Percentiles rank a stretch among this genome's conserved stretches.
Evolutionary conservation across 2,797 vertebrate genomes (phyloP).

Genomic region (Lindbergichthys nudifrons): DNA sequence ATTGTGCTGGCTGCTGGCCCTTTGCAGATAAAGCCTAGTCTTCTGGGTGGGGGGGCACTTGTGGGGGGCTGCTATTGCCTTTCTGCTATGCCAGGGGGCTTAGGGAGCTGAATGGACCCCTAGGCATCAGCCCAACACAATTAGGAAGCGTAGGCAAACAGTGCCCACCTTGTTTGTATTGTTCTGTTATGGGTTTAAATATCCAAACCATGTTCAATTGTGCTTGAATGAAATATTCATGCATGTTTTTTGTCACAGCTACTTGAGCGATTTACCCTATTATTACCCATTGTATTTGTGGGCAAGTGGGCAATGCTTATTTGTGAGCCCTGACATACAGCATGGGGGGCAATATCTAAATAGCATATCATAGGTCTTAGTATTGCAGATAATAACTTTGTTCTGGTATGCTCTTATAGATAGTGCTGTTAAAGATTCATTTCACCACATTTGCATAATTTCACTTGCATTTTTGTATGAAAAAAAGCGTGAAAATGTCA

Average conservation of each 20-base stretch:
- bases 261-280: conserved; percentile 10
- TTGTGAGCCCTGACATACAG: no score
- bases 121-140: conserved; percentile 79
- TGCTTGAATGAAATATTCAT: conserved; percentile 61
- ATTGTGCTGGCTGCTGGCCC: conserved; percentile 82
- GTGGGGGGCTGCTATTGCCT: conserved; percentile 76
- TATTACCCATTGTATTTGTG: no score
- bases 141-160: conserved; percentile 76
- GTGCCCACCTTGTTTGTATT: conserved; percentile 65
- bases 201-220: conserved; percentile 65
- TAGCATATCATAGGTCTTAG: background rate
- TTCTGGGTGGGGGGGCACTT: conserved; percentile 72
- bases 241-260: conserved; percentile 12
- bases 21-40: conserved; percentile 84
- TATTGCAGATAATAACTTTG: background rate
- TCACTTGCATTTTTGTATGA: background rate
- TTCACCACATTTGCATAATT: background rate
- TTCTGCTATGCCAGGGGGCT: conserved; percentile 71
- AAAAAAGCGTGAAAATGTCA: background rate
- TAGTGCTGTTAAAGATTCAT: background rate
- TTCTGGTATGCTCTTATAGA: background rate
- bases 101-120: conserved; percentile 68
- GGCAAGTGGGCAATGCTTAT: no score
- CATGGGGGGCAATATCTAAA: no score
- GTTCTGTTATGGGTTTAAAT: conserved; percentile 55